Evolutionary conservation across 2,113 vertebrate genomes (phyloP).

Genomic region (Lasiurus borealis): DNA sequence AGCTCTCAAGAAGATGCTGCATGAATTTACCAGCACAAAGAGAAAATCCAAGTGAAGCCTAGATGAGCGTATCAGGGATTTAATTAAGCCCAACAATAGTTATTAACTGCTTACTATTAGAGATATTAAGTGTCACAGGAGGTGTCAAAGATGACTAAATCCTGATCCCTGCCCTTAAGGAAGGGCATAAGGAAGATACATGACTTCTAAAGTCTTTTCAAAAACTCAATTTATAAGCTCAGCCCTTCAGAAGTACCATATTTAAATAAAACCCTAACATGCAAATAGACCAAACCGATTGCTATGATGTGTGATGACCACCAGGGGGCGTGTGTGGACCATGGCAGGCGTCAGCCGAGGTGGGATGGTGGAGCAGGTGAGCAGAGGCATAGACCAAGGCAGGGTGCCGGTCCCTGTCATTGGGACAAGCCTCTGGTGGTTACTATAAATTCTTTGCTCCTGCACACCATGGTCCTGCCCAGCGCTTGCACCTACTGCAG

Average conservation of each 20-base stretch:
- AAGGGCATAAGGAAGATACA: not conserved
- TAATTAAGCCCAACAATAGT: not conserved
- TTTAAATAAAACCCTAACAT: too few relatives aligned
- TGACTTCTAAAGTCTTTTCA: not conserved
- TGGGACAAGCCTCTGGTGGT: too few relatives aligned
- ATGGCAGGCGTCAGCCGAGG: accelerated
- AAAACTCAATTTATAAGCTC: slow-evolving; percentile 13
- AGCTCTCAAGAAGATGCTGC: not conserved
- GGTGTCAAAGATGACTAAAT: not conserved
- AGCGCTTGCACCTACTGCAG: too few relatives aligned
- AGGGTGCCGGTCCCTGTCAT: too few relatives aligned
- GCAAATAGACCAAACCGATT: too few relatives aligned
- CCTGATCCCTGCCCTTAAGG: not conserved
- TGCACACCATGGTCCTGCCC: too few relatives aligned
- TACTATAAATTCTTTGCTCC: too few relatives aligned
- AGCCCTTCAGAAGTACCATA: slow-evolving; percentile 3
- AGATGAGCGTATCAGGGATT: not conserved
- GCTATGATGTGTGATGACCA: too few relatives aligned
- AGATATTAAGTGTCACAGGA: not conserved
- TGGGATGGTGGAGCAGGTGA: too few relatives aligned
- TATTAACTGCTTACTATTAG: not conserved
- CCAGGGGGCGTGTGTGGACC: too few relatives aligned
- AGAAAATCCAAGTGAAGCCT: not conserved
- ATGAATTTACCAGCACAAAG: not conserved
- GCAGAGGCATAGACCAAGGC: too few relatives aligned